Evolutionary conservation across 1,140 invertebrate species (phyloP), one percentile per base, ranked within the genome.

Genomic region (Ganaspis sp.): DNA sequence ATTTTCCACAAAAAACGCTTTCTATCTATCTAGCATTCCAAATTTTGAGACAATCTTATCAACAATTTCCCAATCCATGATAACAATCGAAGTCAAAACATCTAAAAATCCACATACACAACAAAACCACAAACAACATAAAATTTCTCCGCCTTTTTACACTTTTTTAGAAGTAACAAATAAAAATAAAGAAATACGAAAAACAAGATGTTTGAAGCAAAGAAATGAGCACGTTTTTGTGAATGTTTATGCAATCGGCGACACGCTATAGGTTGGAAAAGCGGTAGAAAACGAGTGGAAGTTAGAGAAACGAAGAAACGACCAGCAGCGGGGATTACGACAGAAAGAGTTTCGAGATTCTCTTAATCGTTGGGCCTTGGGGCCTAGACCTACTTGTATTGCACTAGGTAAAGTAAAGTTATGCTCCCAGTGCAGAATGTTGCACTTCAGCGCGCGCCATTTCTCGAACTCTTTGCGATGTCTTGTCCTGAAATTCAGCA

Each of bases 321-420:
- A 58, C 54, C 54, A 58, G 26, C 54, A 58, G 80, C 76, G 80
- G 84, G 81, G 83, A 85, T 89, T 89, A 85, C 87, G 85, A 88
- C 87, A 90, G 81, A 83, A 77, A 80, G 80, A 82, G 83, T 87
- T 86, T 87, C 82, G 86, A 89, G 87, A 90, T 90, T 88, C 84
- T 81, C 82, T 88, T 86, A 85, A 86, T 85, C 82, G 84, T 78
- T 74, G 87, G 86, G 84, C 86, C 86, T 87, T 87, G 85, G 82
- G 84, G 87, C 87, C 88, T 89, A 89, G 87, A 89, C 87, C 87
- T 88, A 77, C 83, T 84, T 74, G 78, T 73, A 81, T 87, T 83
- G 78, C 77, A 80, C 75, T 79, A 80, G 73, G 70, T 26, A 38
- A 64, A 71, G 34, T 64, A 34, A n/a, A n/a, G n/a, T n/a, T n/a